phyloP scores from a whole-genome alignment of 2,113 vertebrate genomes.

The Scopus umbretta region DNA sequence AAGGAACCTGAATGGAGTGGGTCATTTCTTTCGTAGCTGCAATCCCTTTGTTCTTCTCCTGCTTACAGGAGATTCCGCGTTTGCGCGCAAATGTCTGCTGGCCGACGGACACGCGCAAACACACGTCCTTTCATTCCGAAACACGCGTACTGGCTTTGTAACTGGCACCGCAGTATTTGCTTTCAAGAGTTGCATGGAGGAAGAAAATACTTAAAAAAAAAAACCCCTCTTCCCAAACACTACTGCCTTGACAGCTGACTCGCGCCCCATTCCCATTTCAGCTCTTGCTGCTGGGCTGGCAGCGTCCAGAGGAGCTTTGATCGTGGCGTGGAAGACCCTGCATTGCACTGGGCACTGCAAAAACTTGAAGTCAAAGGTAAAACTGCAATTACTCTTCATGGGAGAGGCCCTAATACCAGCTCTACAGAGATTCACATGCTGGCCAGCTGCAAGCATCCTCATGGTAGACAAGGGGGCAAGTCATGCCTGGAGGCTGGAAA shows the following conservation, averaged over 20 bases:
- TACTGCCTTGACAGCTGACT: background rate
- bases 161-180: background rate
- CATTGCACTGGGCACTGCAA: background rate
- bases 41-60: background rate
- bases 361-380: background rate
- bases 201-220: background rate
- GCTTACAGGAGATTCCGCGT: background rate
- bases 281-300: background rate
- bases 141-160: background rate
- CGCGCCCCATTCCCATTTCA: rapidly evolving
- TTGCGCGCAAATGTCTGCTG: background rate
- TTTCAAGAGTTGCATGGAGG: background rate
- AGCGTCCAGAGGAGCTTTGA: background rate
- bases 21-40: background rate
- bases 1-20: background rate
- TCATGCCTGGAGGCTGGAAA: background rate
- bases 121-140: background rate
- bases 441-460: background rate
- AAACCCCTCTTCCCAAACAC: background rate
- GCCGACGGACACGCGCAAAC: background rate
- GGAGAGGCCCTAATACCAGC: background rate
- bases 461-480: background rate
- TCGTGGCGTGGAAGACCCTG: background rate
- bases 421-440: background rate
- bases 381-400: background rate